Conservation (phyloP, 2,888 invertebrate genomes). For the Tetranychus truncatus region DNA sequence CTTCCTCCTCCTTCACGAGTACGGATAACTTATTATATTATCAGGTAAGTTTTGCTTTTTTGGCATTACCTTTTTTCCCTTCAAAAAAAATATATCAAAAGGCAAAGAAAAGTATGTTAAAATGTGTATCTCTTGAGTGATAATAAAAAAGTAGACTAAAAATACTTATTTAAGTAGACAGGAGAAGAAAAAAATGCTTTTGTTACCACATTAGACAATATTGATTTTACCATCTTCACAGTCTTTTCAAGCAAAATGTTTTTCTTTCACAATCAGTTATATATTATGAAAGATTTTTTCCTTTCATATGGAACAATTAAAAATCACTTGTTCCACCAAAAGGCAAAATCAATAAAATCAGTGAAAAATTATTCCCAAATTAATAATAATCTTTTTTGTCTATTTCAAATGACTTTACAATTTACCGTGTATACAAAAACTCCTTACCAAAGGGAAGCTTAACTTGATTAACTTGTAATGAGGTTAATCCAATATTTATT, state of each 20-base stretch:
- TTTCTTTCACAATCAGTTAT: too few relatives aligned
- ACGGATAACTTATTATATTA: neutral
- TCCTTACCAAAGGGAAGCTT: neutral
- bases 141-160: neutral
- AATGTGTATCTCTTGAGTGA: neutral
- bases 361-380: too few relatives aligned
- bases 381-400: too few relatives aligned
- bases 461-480: neutral
- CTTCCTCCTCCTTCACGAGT: neutral
- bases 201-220: neutral
- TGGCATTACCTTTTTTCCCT: neutral
- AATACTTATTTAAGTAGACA: neutral
- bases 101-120: too few relatives aligned
- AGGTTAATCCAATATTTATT: conserved; percentile 1
- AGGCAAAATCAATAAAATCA: too few relatives aligned
- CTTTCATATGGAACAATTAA: too few relatives aligned
- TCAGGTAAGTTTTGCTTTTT: neutral
- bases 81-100: neutral
- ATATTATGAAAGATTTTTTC: too few relatives aligned
- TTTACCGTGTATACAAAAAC: too few relatives aligned
- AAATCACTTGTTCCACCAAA: too few relatives aligned
- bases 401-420: too few relatives aligned
- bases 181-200: neutral
- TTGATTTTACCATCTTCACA: neutral
- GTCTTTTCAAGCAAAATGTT: too few relatives aligned